Evolutionary conservation across 2,113 vertebrate genomes (phyloP).

Genomic region (Stigmatopora argus): DNA sequence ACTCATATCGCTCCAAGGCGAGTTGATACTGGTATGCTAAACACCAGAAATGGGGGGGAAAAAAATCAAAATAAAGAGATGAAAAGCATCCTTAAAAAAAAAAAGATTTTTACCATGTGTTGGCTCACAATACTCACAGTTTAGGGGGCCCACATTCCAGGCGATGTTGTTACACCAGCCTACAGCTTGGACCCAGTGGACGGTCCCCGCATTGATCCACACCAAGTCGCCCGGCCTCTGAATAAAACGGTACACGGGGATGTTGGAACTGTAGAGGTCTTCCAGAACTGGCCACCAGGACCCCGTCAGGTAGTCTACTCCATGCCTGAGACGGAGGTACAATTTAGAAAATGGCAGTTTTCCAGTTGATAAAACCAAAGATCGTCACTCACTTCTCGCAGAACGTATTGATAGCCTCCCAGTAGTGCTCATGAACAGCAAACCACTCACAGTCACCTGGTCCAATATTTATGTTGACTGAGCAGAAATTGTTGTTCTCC

Average conservation of each 20-base stretch:
- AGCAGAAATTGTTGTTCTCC: slow-evolving; percentile 92
- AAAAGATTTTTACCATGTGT: background rate
- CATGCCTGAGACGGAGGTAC: slow-evolving; percentile 67
- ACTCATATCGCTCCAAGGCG: slow-evolving; percentile 87
- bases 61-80: slow-evolving; percentile 11
- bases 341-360: background rate
- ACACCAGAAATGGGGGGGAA: slow-evolving; percentile 2
- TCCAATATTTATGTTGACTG: slow-evolving; percentile 89
- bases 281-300: slow-evolving; percentile 93
- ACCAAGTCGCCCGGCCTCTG: slow-evolving; percentile 89
- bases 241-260: slow-evolving; percentile 89
- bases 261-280: slow-evolving; percentile 84
- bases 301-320: slow-evolving; percentile 86
- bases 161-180: slow-evolving; percentile 96
- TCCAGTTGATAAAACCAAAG: background rate
- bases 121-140: slow-evolving; percentile 66
- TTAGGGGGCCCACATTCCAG: slow-evolving; percentile 90
- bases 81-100: background rate
- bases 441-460: slow-evolving; percentile 93
- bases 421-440: slow-evolving; percentile 86
- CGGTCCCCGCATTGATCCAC: slow-evolving; percentile 89
- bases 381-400: slow-evolving; percentile 78
- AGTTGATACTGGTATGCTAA: slow-evolving; percentile 90
- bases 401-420: slow-evolving; percentile 83
- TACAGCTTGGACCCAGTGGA: slow-evolving; percentile 91